A percentile compares a stretch with the other conserved stretches of the same genome.
These are phyloP conservation scores for Centropristis striata DNA, from an alignment of 2,113 vertebrate genomes.

Conservation along the genomic window DNA sequence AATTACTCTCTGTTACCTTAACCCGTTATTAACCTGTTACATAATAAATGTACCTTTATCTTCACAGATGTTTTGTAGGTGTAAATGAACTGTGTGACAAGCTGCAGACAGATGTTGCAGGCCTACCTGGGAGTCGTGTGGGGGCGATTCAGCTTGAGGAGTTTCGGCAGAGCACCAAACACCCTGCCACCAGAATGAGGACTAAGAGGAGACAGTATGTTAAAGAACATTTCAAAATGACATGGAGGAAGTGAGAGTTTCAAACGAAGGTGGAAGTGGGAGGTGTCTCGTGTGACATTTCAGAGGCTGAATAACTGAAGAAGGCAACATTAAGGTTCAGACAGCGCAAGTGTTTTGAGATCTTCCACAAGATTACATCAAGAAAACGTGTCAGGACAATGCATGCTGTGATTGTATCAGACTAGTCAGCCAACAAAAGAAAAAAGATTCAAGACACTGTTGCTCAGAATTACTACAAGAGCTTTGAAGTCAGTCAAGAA, in stretches of 20 bases:
- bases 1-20: not conserved
- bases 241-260: constrained; percentile 84
- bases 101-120: constrained; percentile 3
- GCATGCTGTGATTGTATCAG: no score
- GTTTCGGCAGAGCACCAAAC: constrained; percentile 46
- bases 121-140: constrained; percentile 78
- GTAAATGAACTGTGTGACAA: not conserved
- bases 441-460: not conserved
- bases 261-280: constrained; percentile 80
- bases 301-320: constrained; percentile 21
- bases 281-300: constrained; percentile 65
- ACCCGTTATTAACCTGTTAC: not conserved
- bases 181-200: constrained; percentile 67
- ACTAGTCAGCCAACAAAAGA: not conserved
- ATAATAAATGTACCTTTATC: not conserved
- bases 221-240: constrained; percentile 65
- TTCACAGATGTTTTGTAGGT: constrained; percentile 4
- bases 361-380: not conserved
- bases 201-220: constrained; percentile 46
- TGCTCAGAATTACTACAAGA: not conserved
- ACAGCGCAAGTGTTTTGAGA: fast-evolving
- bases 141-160: constrained; percentile 45
- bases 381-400: not conserved
- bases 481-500: no score
- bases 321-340: not conserved